Percentiles rank a stretch among this genome's conserved stretches.
These are phyloP conservation scores for Pachyseris speciosa DNA, from an alignment of 64 coral and sea anemone species.

Conservation along the genomic window DNA sequence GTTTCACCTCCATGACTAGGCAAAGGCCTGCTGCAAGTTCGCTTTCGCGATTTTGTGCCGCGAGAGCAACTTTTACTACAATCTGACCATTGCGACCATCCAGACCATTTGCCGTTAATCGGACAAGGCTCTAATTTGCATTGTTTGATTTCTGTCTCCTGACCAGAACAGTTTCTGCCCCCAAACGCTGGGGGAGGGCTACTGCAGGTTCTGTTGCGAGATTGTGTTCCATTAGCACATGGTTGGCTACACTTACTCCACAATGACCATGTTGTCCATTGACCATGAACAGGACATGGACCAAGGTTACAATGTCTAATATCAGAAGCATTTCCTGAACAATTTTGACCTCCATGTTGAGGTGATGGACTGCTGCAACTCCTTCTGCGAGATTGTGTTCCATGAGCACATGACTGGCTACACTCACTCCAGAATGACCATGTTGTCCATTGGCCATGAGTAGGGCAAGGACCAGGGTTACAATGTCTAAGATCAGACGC, in stretches of 20 bases:
- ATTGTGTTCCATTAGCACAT: neutral
- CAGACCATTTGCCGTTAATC: constrained; percentile 66
- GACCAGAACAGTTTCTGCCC: constrained; percentile 32
- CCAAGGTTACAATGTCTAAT: neutral
- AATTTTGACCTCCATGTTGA: too few species aligned
- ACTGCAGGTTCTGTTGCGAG: neutral
- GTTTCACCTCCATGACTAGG: constrained; percentile 48
- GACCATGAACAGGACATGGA: neutral
- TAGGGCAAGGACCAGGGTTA: too few species aligned
- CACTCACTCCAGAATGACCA: too few species aligned
- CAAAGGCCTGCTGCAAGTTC: constrained; percentile 59
- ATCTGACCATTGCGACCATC: constrained; percentile 72
- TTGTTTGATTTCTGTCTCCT: neutral
- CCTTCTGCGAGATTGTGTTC: too few species aligned
- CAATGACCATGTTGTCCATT: neutral
- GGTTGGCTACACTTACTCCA: neutral
- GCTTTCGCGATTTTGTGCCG: constrained; percentile 34
- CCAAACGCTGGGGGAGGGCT: neutral
- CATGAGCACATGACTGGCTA: too few species aligned
- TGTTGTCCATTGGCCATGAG: too few species aligned
- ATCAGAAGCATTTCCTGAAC: too few species aligned
- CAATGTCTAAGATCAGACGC: too few species aligned
- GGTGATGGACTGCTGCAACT: too few species aligned
- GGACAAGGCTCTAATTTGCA: constrained; percentile 61
- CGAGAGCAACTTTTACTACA: constrained; percentile 63